A percentile compares a stretch with the other conserved stretches of the same genome.
phyloP scores from a whole-genome alignment of 2,113 vertebrate genomes.

The Psittacus erithacus region DNA sequence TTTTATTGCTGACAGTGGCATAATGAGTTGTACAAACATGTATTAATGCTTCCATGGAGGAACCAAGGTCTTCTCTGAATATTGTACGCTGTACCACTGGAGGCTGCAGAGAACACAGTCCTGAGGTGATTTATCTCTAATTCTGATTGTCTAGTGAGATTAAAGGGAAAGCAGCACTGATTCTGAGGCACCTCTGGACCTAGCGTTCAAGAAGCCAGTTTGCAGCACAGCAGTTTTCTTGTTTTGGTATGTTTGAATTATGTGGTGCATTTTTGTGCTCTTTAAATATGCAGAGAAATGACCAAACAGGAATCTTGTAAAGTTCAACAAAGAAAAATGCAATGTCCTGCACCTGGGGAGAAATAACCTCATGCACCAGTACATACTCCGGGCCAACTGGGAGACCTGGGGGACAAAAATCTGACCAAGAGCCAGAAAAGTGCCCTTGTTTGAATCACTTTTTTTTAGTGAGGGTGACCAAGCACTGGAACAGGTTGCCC shows the following conservation, averaged over 20 bases:
- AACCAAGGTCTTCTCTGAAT: not conserved
- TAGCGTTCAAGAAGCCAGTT: not conserved
- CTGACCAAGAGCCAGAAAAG: not conserved
- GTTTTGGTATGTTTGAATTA: not conserved
- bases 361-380: not conserved
- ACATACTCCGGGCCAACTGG: not conserved
- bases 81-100: not conserved
- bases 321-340: not conserved
- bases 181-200: not conserved
- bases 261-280: not conserved
- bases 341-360: not conserved
- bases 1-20: not conserved
- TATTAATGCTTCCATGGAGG: not conserved
- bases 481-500: not conserved
- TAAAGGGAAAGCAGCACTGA: not conserved
- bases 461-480: not conserved
- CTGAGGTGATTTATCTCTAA: not conserved
- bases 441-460: not conserved
- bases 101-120: not conserved
- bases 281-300: not conserved
- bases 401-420: not conserved
- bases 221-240: not conserved
- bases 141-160: not conserved
- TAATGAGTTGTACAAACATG: not conserved
- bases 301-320: not conserved